A percentile compares a stretch with the other conserved stretches of the same genome.
Evolutionary conservation across 1,140 invertebrate genomes (phyloP).

Genomic region (Hirudo medicinalis): DNA sequence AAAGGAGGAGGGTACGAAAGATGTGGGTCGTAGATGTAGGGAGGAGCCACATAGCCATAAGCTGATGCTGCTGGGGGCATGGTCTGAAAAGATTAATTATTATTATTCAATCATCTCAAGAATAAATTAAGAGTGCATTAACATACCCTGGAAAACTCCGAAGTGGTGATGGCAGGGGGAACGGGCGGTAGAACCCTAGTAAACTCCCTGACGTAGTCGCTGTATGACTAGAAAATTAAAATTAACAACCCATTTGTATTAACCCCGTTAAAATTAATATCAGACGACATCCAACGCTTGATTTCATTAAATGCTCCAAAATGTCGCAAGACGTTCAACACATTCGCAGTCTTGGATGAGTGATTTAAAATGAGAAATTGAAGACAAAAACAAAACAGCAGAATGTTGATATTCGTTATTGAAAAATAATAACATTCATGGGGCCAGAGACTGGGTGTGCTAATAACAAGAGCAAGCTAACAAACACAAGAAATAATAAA

Average conservation of each 20-base stretch:
- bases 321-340: too few species aligned
- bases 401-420: background rate
- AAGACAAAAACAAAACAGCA: background rate
- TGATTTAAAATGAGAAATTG: background rate
- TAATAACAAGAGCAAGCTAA: background rate
- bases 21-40: background rate
- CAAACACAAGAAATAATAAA: too few species aligned
- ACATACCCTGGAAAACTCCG: too few species aligned
- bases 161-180: too few species aligned
- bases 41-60: background rate
- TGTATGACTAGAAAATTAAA: background rate
- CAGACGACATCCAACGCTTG: too few species aligned
- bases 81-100: background rate
- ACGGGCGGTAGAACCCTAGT: background rate
- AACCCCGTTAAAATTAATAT: too few species aligned
- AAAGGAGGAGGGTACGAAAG: background rate
- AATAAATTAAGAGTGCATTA: too few species aligned
- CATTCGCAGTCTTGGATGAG: background rate
- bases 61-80: background rate
- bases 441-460: too few species aligned
- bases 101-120: too few species aligned
- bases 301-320: too few species aligned
- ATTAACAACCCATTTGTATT: too few species aligned
- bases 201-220: slow-evolving; percentile 5
- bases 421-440: background rate